Evolutionary conservation across 2,113 vertebrate species (phyloP).

Genomic region (Xiphorhynchus elegans): DNA sequence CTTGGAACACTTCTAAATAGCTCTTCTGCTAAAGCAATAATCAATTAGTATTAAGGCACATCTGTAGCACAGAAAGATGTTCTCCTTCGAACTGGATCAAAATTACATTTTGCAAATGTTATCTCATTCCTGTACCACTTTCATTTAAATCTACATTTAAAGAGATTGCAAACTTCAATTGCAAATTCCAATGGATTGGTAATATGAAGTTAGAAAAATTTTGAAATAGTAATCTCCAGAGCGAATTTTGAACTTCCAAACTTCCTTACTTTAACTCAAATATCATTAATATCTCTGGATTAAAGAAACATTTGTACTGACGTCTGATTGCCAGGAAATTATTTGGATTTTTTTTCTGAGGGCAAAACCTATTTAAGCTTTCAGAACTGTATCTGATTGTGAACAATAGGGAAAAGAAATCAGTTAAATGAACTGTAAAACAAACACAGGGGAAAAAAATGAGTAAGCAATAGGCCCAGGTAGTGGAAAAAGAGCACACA

Average conservation of each 20-base stretch:
- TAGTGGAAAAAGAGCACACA: not conserved
- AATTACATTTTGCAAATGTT: constrained; percentile 52
- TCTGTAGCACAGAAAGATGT: constrained; percentile 46
- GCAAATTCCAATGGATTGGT: not conserved
- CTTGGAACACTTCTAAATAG: constrained; percentile 39
- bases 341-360: not conserved
- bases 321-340: constrained; percentile 25
- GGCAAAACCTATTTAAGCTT: not conserved
- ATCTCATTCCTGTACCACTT: constrained; percentile 30
- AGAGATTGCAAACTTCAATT: constrained; percentile 1
- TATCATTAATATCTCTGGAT: not conserved
- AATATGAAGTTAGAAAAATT: not conserved
- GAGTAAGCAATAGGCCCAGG: not conserved
- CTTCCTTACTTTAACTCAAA: constrained; percentile 2
- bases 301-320: constrained; percentile 33
- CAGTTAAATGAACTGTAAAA: not conserved
- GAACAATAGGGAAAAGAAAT: not conserved
- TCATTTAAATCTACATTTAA: constrained; percentile 35
- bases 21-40: constrained; percentile 36
- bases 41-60: constrained; percentile 62
- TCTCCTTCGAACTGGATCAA: constrained; percentile 61
- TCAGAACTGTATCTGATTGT: constrained; percentile 15
- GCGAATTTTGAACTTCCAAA: constrained; percentile 9
- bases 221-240: constrained; percentile 33
- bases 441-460: not conserved